Evolutionary conservation across 2,113 vertebrate genomes (phyloP).

Genomic region (Protobothrops flavoviridis): DNA sequence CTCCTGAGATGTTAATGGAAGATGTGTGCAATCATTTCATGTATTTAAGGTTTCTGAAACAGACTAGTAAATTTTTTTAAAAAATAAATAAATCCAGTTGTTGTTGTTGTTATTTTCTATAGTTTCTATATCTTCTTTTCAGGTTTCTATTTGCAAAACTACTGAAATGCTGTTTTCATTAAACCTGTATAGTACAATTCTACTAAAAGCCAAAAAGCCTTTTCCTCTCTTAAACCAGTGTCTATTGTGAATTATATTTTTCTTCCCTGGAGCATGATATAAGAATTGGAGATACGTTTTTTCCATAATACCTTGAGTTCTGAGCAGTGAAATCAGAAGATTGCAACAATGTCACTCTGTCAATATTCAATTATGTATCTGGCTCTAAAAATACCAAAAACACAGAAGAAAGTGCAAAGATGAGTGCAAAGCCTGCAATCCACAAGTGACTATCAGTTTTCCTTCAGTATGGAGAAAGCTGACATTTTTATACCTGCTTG

Average conservation of each 20-base stretch:
- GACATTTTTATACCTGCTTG: neutral
- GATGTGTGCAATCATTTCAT: constrained; percentile 72
- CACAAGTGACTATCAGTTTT: neutral
- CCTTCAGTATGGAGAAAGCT: neutral
- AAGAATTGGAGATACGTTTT: constrained; percentile 45
- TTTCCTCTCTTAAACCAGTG: constrained; percentile 68
- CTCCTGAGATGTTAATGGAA: constrained; percentile 69
- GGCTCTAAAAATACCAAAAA: neutral
- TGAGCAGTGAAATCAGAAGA: neutral
- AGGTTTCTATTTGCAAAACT: constrained; percentile 71
- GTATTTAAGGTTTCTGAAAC: constrained; percentile 68
- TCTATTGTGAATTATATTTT: constrained; percentile 56
- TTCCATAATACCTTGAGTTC: neutral
- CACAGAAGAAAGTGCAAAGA: neutral
- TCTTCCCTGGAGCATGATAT: constrained; percentile 57
- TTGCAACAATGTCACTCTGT: neutral
- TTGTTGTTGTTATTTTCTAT: constrained; percentile 56
- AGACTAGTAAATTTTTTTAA: constrained; percentile 70
- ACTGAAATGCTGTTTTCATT: constrained; percentile 75
- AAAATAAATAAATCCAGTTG: constrained; percentile 70
- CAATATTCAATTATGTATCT: neutral
- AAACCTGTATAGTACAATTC: constrained; percentile 69
- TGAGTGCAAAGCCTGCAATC: neutral
- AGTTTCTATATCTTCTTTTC: constrained; percentile 69
- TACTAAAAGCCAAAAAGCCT: constrained; percentile 44